Evolutionary conservation across 2,113 vertebrate genomes (phyloP), one percentile per base, ranked within the genome.

Genomic region (Pogona vitticeps): DNA sequence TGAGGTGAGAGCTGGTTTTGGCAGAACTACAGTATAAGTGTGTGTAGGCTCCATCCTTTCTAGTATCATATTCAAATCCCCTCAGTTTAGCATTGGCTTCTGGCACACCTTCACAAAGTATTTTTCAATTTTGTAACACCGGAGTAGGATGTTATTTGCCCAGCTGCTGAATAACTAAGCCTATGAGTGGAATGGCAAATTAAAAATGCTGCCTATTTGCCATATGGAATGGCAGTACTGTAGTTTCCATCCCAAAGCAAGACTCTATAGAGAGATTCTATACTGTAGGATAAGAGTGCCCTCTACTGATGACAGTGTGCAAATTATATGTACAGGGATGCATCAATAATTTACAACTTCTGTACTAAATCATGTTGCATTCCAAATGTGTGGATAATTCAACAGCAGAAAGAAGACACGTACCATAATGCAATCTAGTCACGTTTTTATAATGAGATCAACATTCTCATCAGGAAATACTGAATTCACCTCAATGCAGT

Each of bases 261-360:
- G 2, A 13, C 36, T 20, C 26, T 65, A 75, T 38, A 23, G 79
- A 81, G 52, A 14, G 42, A 31, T 94, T 92, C 28, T 61, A 31
- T 94, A 91, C 28, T 61, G 71, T 88, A 89, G 88, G 65, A 85
- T 91, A 78, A 0, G 92, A 61, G 94, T 91, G 90, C 92, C 91
- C 95, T 92, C 95, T 96, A 84, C 82, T 89, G 95, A 21, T 77
- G 17, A 28, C 23, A 46, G 5, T 20, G 40, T 67, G 42, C 17
- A 76, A 65, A 3, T 20, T 46, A 71, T 1, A 12, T 13, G 40
- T 46, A 21, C 1, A 33, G 40, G 31, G 18, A 36, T 31, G 52
- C 33, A 13, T 21, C 56, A 61, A 59, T 20, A 33, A 58, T 70
- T 77, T n/a, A 73, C 2, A 63, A n/a, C n/a, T n/a, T n/a, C n/a